Evolutionary conservation across 2,888 invertebrate species (phyloP).

Genomic region (Pollenia labialis): DNA sequence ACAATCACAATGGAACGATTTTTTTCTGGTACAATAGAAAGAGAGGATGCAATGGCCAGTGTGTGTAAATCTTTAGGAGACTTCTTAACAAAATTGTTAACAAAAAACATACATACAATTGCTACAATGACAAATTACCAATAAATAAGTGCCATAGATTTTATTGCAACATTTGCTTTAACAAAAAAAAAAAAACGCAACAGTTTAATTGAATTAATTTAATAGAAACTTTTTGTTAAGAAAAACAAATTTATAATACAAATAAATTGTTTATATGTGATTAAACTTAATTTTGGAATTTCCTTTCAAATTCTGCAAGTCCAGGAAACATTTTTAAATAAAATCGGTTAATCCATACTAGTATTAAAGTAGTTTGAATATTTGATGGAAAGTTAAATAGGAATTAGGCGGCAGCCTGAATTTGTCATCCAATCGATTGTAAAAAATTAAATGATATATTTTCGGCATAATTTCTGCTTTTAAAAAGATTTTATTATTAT

Average conservation of each 20-base stretch:
- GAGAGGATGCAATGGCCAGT: neutral
- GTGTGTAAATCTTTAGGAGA: conserved; percentile 3
- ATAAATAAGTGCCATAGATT: conserved; percentile 68
- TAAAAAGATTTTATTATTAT: too few relatives aligned
- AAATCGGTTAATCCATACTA: neutral
- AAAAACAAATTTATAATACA: conserved; percentile 44
- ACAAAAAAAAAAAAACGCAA: conserved; percentile 26
- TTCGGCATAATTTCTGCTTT: too few relatives aligned
- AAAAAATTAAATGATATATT: too few relatives aligned
- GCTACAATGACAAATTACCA: conserved; percentile 70
- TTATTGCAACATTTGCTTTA: conserved; percentile 13
- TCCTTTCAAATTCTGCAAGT: conserved; percentile 21
- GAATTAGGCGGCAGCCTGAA: too few relatives aligned
- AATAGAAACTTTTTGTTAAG: conserved; percentile 13
- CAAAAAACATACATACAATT: conserved; percentile 29
- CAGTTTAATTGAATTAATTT: conserved; percentile 71
- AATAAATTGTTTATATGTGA: conserved; percentile 60
- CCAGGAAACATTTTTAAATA: neutral
- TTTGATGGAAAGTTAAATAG: too few relatives aligned
- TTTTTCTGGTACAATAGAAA: neutral
- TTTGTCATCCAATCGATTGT: too few relatives aligned
- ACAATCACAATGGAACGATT: neutral
- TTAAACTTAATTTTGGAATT: conserved; percentile 56
- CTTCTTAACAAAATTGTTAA: conserved; percentile 46
- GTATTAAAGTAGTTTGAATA: too few relatives aligned